phyloP scores from a whole-genome alignment of 2,797 vertebrate species.

The Naso thynnoides region DNA sequence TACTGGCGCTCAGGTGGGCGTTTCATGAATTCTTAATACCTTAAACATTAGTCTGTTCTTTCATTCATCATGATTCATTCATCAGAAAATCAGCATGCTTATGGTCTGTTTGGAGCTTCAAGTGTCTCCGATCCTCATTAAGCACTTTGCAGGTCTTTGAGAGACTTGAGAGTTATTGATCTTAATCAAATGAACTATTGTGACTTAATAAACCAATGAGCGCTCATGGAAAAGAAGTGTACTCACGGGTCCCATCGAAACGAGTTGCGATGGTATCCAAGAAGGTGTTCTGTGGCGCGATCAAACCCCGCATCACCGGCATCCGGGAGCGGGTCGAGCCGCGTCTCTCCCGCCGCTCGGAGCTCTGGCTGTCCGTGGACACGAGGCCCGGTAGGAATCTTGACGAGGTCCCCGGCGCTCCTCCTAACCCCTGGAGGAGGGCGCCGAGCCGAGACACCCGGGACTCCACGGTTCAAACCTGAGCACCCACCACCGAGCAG shows the following conservation, averaged over 20 bases:
- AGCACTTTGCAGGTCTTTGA: neutral
- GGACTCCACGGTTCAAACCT: constrained; percentile 73
- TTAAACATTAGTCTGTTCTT: constrained; percentile 16
- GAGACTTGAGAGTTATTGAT: neutral
- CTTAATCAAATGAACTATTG: neutral
- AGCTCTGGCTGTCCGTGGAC: constrained; percentile 68
- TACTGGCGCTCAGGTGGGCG: neutral
- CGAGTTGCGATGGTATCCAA: constrained; percentile 91
- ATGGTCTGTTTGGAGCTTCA: neutral
- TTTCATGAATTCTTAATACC: neutral
- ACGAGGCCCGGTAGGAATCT: constrained; percentile 80
- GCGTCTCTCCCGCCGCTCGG: constrained; percentile 76
- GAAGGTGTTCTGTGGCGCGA: constrained; percentile 92
- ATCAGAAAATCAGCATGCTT: constrained; percentile 4
- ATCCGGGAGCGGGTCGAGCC: constrained; percentile 80
- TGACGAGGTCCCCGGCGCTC: constrained; percentile 72
- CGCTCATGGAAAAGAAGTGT: neutral
- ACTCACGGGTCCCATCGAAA: constrained; percentile 91
- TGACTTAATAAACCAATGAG: neutral
- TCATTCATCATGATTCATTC: constrained; percentile 48
- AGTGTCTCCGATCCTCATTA: neutral
- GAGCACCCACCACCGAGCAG: constrained; percentile 52
- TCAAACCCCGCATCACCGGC: constrained; percentile 90
- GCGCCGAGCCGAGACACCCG: constrained; percentile 76
- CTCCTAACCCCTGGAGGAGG: constrained; percentile 80